Evolutionary conservation across 2,113 vertebrate genomes (phyloP).

Genomic region (Nibea albiflora): DNA sequence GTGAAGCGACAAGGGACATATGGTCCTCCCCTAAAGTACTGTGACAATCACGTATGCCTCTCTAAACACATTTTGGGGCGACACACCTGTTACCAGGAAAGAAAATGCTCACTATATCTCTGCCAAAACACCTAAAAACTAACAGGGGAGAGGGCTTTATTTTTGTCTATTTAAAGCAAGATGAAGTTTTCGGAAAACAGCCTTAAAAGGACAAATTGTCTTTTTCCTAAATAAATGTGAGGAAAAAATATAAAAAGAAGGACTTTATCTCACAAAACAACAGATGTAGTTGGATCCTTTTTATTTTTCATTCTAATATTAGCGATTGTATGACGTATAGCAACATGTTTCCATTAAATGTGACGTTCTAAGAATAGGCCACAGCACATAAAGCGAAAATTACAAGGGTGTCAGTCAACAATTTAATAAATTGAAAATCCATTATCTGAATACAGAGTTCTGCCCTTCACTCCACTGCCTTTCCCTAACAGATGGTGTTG

Average conservation of each 20-base stretch:
- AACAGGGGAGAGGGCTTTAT: constrained; percentile 43
- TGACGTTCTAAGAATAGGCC: constrained; percentile 72
- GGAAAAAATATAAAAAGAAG: constrained; percentile 44
- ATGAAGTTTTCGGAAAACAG: constrained; percentile 10
- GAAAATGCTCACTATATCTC: constrained; percentile 20
- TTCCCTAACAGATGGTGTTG: constrained; percentile 89
- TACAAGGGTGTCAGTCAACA: constrained; percentile 82
- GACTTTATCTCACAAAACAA: constrained; percentile 50
- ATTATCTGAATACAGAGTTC: constrained; percentile 83
- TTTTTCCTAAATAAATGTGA: constrained; percentile 33
- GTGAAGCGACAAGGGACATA: constrained; percentile 65
- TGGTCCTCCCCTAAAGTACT: constrained; percentile 62
- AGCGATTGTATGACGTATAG: constrained; percentile 52
- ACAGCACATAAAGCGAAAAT: constrained; percentile 67
- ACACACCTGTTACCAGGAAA: constrained; percentile 76
- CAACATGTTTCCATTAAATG: constrained; percentile 63
- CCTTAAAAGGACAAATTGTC: constrained; percentile 12
- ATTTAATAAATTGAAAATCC: constrained; percentile 84
- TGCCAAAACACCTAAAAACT: constrained; percentile 73
- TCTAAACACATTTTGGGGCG: constrained; percentile 71
- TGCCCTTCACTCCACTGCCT: constrained; percentile 86
- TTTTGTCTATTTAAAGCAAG: constrained; percentile 41
- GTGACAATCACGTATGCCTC: constrained; percentile 59
- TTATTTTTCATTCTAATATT: constrained; percentile 58
- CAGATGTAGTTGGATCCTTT: constrained; percentile 53